Base-by-base conservation (phyloP, 2,797 vertebrate genomes). In the Epinephelus awoara region DNA sequence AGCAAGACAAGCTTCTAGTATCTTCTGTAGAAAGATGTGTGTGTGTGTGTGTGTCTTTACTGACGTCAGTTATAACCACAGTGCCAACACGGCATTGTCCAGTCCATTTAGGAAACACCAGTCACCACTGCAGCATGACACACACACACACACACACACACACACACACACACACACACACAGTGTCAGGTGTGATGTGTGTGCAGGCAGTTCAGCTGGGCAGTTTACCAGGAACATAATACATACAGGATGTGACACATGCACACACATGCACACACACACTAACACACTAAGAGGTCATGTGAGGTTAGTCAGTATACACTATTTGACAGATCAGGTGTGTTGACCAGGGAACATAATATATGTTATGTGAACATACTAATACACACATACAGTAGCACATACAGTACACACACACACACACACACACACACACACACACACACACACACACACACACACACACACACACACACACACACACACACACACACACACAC, bases 41-140 rank as follows among this genome's bases (percentile, higher is more conserved):
- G 49, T 47, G 69, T 49, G 69, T 52, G 58, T 64, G 69, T 57
- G 80, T 78, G 70, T 71, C 6, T 75, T 49, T 62, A 59, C 65
- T 87, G 84, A 85, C 54, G 61, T 86, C 84, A 85, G 51, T 40
- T 84, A 77, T 77, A 57, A 70, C 66, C 6, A 76, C 77, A 49
- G 75, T 44, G 77, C 49, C 85, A 82, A 85, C 74, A 47, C 79
- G 82, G 83, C 78, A 67, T 66, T 85, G 77, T 90, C 83, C 78
- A 67, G 59, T 80, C 47, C 59, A 15, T 78, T 89, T 82, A 83
- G 66, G 71, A 72, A 77, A 78, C 77, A 65, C 47, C 79, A 79
- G 75, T 69, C 75, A 56, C 38, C 19, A 21, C 29, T 18, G 55
- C 77, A 68, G 65, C 46, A 44, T 38, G 40, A 62, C 80, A 74